A percentile compares a stretch with the other conserved stretches of the same genome.
phyloP scores from a whole-genome alignment of 2,888 invertebrate species.

The Nebria brevicollis region DNA sequence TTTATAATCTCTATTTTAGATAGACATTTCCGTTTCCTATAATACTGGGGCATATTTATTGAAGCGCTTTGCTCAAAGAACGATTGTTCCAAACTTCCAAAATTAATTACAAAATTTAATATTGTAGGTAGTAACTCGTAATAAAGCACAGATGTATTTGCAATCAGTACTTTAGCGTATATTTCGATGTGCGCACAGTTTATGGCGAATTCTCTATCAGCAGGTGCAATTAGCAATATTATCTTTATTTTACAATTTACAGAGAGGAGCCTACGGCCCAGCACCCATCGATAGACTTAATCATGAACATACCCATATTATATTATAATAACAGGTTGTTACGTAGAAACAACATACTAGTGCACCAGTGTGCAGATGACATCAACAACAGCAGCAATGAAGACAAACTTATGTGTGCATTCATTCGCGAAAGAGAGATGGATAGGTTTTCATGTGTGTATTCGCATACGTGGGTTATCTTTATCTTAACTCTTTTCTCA shows the following conservation, averaged over 20 bases:
- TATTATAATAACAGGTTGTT: constrained; percentile 45
- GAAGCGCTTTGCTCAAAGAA: no score
- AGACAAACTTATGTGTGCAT: constrained; percentile 8
- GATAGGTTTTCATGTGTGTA: not conserved
- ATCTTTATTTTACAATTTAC: not conserved
- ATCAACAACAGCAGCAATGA: constrained; percentile 18
- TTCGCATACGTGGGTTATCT: not conserved
- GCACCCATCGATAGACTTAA: constrained; percentile 40
- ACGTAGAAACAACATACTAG: constrained; percentile 6
- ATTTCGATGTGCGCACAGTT: constrained; percentile 5
- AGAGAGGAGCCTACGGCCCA: constrained; percentile 17
- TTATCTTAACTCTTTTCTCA: constrained; percentile 3
- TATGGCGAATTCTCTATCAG: constrained; percentile 33
- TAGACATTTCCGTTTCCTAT: no score
- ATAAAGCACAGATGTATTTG: no score
- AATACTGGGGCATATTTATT: no score
- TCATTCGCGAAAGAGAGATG: constrained; percentile 23
- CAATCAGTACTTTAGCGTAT: no score
- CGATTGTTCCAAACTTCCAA: no score
- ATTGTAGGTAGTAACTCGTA: no score
- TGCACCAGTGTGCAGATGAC: constrained; percentile 29
- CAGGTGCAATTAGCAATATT: constrained; percentile 34
- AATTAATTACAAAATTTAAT: no score
- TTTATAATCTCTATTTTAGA: no score
- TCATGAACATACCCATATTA: constrained; percentile 39